Conservation (phyloP, 2,797 vertebrate genomes). For the Odontamblyopus lacepedii region DNA sequence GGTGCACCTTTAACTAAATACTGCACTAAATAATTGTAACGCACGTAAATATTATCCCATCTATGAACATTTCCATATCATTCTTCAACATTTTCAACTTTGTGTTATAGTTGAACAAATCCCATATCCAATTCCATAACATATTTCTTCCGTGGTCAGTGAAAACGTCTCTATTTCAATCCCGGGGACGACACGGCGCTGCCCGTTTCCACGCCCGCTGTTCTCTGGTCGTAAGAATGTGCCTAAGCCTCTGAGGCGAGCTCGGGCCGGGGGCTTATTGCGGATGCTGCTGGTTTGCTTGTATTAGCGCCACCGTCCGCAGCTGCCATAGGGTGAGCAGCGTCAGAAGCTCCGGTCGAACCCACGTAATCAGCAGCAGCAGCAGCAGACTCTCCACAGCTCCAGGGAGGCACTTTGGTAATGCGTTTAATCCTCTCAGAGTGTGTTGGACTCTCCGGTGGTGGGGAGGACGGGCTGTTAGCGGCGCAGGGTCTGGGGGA, state of each 20-base stretch:
- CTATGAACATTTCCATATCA: no score
- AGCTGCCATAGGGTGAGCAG: slow-evolving; percentile 37
- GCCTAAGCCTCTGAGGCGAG: slow-evolving; percentile 50
- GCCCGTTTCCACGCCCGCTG: slow-evolving; percentile 46
- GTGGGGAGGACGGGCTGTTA: neutral
- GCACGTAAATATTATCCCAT: no score
- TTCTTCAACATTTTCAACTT: no score
- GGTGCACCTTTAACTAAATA: no score
- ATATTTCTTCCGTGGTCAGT: slow-evolving; percentile 17
- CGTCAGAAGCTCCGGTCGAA: slow-evolving; percentile 38
- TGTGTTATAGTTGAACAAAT: slow-evolving; percentile 1
- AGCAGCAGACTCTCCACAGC: slow-evolving; percentile 35
- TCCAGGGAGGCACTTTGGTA: slow-evolving; percentile 41
- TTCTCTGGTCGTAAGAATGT: slow-evolving; percentile 60
- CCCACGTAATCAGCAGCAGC: slow-evolving; percentile 49
- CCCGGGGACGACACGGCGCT: slow-evolving; percentile 44
- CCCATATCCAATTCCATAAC: slow-evolving; percentile 7
- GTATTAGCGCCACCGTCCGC: slow-evolving; percentile 44
- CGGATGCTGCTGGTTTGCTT: slow-evolving; percentile 25
- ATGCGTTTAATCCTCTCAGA: slow-evolving; percentile 48
- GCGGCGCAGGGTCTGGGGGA: slow-evolving; percentile 19
- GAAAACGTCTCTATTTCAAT: slow-evolving; percentile 51
- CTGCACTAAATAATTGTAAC: no score
- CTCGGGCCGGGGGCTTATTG: slow-evolving; percentile 28
- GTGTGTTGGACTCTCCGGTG: slow-evolving; percentile 8